Conservation (phyloP, 2,797 vertebrate genomes). For the Scolopax rusticola region DNA sequence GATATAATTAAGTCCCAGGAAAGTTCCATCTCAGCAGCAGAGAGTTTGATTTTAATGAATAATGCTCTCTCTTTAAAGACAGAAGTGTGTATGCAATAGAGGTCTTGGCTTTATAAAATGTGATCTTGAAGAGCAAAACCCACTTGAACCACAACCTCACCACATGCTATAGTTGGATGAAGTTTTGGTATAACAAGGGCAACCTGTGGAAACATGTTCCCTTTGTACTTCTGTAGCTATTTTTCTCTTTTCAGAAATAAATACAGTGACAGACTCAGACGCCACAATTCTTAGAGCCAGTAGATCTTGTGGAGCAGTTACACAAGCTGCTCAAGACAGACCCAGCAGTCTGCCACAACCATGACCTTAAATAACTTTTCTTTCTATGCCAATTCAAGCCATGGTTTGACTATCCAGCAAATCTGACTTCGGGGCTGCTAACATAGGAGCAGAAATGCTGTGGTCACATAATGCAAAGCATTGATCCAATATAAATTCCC, state of each 20-base stretch:
- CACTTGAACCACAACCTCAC: neutral
- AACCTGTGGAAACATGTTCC: neutral
- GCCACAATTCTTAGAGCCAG: neutral
- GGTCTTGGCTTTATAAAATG: neutral
- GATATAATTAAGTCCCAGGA: constrained; percentile 17
- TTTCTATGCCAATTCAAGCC: neutral
- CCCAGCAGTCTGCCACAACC: constrained; percentile 34
- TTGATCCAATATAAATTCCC: neutral
- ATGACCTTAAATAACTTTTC: constrained; percentile 42
- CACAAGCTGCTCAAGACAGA: constrained; percentile 28
- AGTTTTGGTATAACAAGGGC: neutral
- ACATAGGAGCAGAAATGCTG: neutral
- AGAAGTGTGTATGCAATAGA: neutral
- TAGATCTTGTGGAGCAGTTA: constrained; percentile 2
- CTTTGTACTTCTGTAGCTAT: neutral
- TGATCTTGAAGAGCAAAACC: neutral
- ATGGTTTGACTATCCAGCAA: neutral
- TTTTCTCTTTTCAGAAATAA: constrained; percentile 2
- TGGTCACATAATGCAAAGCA: neutral
- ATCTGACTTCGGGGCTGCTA: neutral
- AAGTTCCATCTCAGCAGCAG: neutral
- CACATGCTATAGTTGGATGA: neutral
- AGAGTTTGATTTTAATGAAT: neutral
- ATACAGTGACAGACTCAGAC: constrained; percentile 13
- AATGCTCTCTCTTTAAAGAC: constrained; percentile 17